phyloP scores from a whole-genome alignment of 2,113 vertebrate genomes.

The Pomatorhinus ruficollis region DNA sequence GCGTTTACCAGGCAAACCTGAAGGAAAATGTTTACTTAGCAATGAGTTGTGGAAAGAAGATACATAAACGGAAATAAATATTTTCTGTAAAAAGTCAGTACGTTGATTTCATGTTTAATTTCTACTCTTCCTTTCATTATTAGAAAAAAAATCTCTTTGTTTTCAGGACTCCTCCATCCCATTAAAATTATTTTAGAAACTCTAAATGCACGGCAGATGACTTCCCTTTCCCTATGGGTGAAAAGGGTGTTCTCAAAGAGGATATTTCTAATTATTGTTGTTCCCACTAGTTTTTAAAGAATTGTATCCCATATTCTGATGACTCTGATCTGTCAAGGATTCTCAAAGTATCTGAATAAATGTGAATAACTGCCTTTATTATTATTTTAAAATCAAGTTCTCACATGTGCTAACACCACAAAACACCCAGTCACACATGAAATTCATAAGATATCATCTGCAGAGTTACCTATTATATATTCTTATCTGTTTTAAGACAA shows the following conservation, averaged over 20 bases:
- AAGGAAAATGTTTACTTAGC: neutral
- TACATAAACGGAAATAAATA: neutral
- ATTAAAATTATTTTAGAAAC: neutral
- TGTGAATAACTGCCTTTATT: neutral
- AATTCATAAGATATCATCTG: neutral
- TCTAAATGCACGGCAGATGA: neutral
- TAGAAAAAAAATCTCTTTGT: neutral
- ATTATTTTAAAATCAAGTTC: neutral
- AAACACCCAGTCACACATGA: neutral
- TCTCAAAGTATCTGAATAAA: neutral
- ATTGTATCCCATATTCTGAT: neutral
- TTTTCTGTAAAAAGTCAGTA: neutral
- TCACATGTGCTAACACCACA: neutral
- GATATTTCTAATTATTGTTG: neutral
- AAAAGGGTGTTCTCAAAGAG: neutral
- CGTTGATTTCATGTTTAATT: neutral
- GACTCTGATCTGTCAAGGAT: neutral
- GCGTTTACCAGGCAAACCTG: neutral
- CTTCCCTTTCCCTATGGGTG: neutral
- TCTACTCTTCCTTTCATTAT: neutral
- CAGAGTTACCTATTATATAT: neutral
- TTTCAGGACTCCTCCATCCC: neutral
- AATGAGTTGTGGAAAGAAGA: neutral
- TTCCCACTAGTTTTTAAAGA: neutral
- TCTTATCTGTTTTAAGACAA: neutral